Percentiles rank a stretch among this genome's conserved stretches.
Evolutionary conservation across 2,113 vertebrate genomes (phyloP).

Genomic region (Amia ocellicauda): DNA sequence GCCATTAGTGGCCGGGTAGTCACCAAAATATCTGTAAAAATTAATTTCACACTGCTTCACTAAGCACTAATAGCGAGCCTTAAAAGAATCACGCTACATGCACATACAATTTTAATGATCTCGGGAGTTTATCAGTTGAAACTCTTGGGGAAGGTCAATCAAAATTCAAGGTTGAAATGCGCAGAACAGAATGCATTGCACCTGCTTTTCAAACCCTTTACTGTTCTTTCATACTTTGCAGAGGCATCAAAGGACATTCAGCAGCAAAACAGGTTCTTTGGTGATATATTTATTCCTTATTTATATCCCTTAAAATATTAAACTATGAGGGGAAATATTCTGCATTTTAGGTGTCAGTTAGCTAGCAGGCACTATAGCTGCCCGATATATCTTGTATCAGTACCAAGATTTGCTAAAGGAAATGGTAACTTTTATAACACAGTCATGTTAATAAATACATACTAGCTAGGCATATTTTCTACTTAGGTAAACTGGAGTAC

Average conservation of each 20-base stretch:
- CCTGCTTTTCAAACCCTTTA: neutral
- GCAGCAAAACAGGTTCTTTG: neutral
- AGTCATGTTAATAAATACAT: too few species aligned
- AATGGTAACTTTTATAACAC: too few species aligned
- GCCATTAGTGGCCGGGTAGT: conserved; percentile 48
- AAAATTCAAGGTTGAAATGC: conserved; percentile 12
- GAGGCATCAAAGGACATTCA: neutral
- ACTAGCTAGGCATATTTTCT: too few species aligned
- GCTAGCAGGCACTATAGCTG: neutral
- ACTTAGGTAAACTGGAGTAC: too few species aligned
- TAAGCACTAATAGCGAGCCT: conserved; percentile 15
- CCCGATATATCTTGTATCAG: conserved; percentile 3
- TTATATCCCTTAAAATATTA: neutral
- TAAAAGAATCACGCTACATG: conserved; percentile 10
- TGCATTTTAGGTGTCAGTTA: too few species aligned
- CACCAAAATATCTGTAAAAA: conserved; percentile 13
- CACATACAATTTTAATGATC: conserved; percentile 22
- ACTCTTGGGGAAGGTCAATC: conserved; percentile 16
- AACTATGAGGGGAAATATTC: neutral
- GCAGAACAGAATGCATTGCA: neutral
- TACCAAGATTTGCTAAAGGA: neutral
- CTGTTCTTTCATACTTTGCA: neutral
- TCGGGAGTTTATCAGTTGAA: conserved; percentile 16
- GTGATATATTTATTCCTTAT: neutral
- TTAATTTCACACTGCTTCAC: conserved; percentile 6